phyloP scores from a whole-genome alignment of 2,113 vertebrate genomes.

The Vulpes ferrilata region DNA sequence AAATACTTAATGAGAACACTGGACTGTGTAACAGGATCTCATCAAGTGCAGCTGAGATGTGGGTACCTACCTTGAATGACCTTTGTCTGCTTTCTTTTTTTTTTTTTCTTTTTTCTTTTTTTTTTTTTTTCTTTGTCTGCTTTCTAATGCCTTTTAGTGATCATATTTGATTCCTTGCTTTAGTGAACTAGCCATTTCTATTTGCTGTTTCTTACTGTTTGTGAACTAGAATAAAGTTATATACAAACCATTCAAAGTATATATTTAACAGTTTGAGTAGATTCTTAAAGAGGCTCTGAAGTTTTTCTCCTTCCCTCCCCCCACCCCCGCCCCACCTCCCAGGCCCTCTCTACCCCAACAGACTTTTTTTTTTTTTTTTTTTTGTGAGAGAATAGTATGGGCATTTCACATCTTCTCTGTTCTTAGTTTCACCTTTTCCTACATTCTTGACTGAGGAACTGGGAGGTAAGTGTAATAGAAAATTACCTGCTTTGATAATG shows the following conservation, averaged over 20 bases:
- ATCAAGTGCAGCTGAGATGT: too few relatives aligned
- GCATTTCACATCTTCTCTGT: neutral
- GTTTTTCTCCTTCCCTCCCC: too few relatives aligned
- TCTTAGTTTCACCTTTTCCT: neutral
- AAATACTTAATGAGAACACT: neutral
- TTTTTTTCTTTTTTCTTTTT: too few relatives aligned
- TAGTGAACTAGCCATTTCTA: neutral
- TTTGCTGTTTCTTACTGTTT: neutral
- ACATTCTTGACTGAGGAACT: neutral
- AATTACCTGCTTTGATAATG: neutral
- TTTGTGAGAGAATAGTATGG: neutral
- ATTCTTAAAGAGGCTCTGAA: neutral
- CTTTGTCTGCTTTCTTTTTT: neutral
- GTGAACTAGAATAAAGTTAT: neutral
- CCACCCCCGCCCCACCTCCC: neutral
- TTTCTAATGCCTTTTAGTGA: neutral
- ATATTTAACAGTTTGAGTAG: neutral
- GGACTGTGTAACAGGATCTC: neutral
- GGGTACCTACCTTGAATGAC: neutral
- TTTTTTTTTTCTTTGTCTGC: too few relatives aligned
- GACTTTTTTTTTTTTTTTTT: neutral
- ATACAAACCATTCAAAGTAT: neutral
- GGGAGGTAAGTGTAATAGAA: neutral
- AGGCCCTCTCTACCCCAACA: neutral
- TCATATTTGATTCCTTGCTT: neutral